These are phyloP conservation scores for Rhodeus uyekii DNA, from an alignment of 2,797 vertebrate species.

Conservation along the genomic window DNA sequence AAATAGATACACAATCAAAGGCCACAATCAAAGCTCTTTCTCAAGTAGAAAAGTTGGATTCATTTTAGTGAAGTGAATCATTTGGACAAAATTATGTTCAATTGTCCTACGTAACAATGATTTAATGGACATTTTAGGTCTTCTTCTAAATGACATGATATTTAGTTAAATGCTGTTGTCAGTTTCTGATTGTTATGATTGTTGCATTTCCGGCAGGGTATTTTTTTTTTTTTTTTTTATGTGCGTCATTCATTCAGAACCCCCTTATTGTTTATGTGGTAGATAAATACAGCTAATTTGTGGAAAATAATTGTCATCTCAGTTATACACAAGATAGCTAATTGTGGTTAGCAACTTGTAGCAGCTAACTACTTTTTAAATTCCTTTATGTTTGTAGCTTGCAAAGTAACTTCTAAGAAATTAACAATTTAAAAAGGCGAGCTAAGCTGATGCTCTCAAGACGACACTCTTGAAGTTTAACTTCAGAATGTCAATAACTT, in stretches of 20 bases:
- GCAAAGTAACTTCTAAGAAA: not conserved
- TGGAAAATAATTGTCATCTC: too few relatives aligned
- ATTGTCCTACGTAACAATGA: too few relatives aligned
- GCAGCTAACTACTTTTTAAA: not conserved
- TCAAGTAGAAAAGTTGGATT: not conserved
- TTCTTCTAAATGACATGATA: not conserved
- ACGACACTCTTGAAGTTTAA: not conserved
- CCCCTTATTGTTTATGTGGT: not conserved
- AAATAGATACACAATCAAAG: not conserved
- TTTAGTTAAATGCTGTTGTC: not conserved
- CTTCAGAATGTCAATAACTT: not conserved
- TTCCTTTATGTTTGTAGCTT: not conserved
- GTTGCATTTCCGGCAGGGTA: too few relatives aligned
- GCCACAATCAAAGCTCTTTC: not conserved
- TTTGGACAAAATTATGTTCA: too few relatives aligned
- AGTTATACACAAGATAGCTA: not conserved
- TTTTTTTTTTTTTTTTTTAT: not conserved
- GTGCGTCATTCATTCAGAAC: not conserved
- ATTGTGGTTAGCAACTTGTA: not conserved
- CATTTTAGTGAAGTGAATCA: not conserved
- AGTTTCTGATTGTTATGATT: not conserved
- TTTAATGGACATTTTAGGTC: too few relatives aligned
- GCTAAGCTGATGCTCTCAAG: not conserved
- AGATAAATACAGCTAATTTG: conserved; percentile 13
- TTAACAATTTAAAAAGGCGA: not conserved